Percentiles rank a stretch among this genome's conserved stretches.
These are phyloP conservation scores for Acipenser transmontanus DNA, from an alignment of 2,797 vertebrate genomes.

Conservation along the genomic window DNA sequence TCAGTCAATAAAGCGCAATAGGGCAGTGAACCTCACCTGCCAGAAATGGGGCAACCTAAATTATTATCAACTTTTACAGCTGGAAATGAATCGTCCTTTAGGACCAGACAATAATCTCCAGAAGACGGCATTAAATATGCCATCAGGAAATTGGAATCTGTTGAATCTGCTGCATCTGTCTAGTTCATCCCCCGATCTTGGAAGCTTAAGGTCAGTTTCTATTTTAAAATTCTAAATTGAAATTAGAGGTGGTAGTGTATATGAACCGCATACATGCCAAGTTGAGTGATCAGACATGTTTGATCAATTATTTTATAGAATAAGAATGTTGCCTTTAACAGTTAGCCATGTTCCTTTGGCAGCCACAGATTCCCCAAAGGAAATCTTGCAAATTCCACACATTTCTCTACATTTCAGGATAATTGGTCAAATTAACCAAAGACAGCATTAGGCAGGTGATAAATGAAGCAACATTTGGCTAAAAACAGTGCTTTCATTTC, in stretches of 20 bases:
- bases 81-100: constrained; percentile 50
- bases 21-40: too few species aligned
- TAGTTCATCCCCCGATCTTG: constrained; percentile 1
- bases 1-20: too few species aligned
- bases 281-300: not conserved
- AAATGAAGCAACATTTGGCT: too few species aligned
- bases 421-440: too few species aligned
- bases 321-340: not conserved
- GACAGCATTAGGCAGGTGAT: too few species aligned
- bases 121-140: constrained; percentile 41
- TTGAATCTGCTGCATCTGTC: constrained; percentile 18
- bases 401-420: not conserved
- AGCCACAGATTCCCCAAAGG: not conserved
- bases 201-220: constrained; percentile 7
- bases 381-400: not conserved
- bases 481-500: too few species aligned
- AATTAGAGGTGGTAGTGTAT: not conserved
- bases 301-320: constrained; percentile 3
- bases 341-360: not conserved
- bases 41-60: constrained; percentile 22
- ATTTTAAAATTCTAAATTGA: constrained; percentile 3
- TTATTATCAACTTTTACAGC: constrained; percentile 35
- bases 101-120: constrained; percentile 34
- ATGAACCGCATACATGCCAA: not conserved
- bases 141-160: constrained; percentile 32